phyloP scores from a whole-genome alignment of 2,797 vertebrate genomes.

The Fistularia tabacaria region DNA sequence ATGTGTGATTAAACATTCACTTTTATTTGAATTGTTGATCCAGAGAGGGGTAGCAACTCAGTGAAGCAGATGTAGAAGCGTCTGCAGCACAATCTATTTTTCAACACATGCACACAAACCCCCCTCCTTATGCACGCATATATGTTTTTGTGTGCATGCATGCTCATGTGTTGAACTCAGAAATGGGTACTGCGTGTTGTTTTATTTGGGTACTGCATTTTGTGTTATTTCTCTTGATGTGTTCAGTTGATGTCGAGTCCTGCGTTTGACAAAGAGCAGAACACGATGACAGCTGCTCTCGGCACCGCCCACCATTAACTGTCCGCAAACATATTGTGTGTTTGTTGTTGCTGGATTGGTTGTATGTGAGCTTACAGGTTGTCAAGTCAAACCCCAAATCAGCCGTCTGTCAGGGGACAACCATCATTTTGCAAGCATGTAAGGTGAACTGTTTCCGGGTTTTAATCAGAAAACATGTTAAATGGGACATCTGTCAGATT shows the following conservation, averaged over 20 bases:
- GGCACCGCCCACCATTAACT: slow-evolving; percentile 23
- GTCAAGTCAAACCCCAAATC: slow-evolving; percentile 34
- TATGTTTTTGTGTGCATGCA: too few species aligned
- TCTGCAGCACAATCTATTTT: slow-evolving; percentile 44
- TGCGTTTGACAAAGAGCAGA: too few species aligned
- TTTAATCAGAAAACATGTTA: too few species aligned
- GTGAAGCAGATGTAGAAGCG: slow-evolving; percentile 8
- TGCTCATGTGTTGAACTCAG: too few species aligned
- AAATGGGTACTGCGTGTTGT: slow-evolving; percentile 11
- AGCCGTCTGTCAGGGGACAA: slow-evolving; percentile 28
- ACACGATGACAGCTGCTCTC: slow-evolving; percentile 36
- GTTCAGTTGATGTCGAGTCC: slow-evolving; percentile 19
- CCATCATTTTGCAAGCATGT: background rate
- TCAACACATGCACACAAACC: slow-evolving; percentile 17
- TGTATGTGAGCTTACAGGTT: slow-evolving; percentile 32
- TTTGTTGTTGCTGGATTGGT: slow-evolving; percentile 34
- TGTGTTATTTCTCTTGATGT: slow-evolving; percentile 18
- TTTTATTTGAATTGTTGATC: slow-evolving; percentile 53
- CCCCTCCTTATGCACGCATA: slow-evolving; percentile 4
- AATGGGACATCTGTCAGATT: too few species aligned
- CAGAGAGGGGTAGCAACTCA: slow-evolving; percentile 4
- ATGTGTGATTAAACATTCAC: slow-evolving; percentile 58
- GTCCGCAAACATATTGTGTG: slow-evolving; percentile 33
- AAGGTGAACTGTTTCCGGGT: too few species aligned
- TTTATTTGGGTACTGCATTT: too few species aligned